A percentile compares a stretch with the other conserved stretches of the same genome.
phyloP scores from a whole-genome alignment of 1,140 invertebrate species.

The Geopemphigus sp. region DNA sequence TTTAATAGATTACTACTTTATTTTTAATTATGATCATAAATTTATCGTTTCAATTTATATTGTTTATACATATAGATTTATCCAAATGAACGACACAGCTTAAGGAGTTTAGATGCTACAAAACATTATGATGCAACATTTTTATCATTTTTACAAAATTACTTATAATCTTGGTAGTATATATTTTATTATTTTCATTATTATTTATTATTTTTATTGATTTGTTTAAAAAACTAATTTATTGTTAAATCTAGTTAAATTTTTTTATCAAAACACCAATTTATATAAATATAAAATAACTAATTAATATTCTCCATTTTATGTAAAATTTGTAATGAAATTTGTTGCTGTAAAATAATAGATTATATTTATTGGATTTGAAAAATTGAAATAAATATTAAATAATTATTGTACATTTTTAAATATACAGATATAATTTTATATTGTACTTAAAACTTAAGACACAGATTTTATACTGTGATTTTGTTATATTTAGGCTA shows the following conservation, averaged over 20 bases:
- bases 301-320: not conserved
- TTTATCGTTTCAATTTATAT: not conserved
- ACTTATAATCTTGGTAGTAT: conserved; percentile 63
- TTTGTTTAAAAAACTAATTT: conserved; percentile 36
- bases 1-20: no score
- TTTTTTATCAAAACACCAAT: conserved; percentile 4
- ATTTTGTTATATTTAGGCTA: conserved; percentile 35
- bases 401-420: conserved; percentile 35
- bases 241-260: conserved; percentile 43
- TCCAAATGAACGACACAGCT: conserved; percentile 90
- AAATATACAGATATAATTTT: conserved; percentile 26
- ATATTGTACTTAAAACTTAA: conserved; percentile 39
- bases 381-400: conserved; percentile 5
- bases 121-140: conserved; percentile 95
- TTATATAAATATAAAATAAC: not conserved
- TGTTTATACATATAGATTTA: conserved; percentile 66
- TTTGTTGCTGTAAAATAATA: conserved; percentile 15
- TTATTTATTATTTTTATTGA: conserved; percentile 1
- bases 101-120: conserved; percentile 86
- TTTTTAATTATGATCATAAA: conserved; percentile 10
- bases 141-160: conserved; percentile 86
- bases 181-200: conserved; percentile 1
- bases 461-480: conserved; percentile 5
- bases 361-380: conserved; percentile 2
- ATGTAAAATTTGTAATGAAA: not conserved